Evolutionary conservation across 64 coral and sea anemone species (phyloP).

Genomic region (Pocillopora verrucosa): DNA sequence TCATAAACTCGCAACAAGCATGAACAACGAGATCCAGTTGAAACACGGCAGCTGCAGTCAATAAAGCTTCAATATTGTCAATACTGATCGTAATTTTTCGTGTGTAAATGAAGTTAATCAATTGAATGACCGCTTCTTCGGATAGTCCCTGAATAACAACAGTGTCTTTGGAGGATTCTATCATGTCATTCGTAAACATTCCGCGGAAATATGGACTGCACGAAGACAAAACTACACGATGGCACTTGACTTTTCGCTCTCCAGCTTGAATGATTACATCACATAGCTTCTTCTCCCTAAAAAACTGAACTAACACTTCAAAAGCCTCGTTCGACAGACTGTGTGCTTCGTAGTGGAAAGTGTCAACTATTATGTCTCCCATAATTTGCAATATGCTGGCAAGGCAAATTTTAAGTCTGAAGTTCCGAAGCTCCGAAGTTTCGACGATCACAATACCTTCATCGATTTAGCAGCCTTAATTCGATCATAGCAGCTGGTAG

Average conservation of each 20-base stretch:
- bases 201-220: conserved; percentile 93
- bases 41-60: conserved; percentile 80
- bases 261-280: conserved; percentile 89
- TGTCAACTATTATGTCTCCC: conserved; percentile 84
- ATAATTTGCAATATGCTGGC: conserved; percentile 25
- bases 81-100: conserved; percentile 84
- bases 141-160: conserved; percentile 88
- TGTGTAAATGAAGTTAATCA: conserved; percentile 93
- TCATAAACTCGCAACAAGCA: conserved; percentile 97
- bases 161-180: conserved; percentile 76
- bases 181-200: conserved; percentile 98
- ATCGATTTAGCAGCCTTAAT: neutral
- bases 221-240: conserved; percentile 94
- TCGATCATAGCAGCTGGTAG: neutral
- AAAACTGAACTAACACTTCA: conserved; percentile 69
- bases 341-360: conserved; percentile 74
- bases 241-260: conserved; percentile 81
- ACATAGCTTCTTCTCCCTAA: conserved; percentile 80
- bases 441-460: neutral
- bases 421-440: neutral
- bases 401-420: neutral
- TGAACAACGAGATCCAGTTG: conserved; percentile 90
- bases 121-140: conserved; percentile 72
- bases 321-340: conserved; percentile 75
- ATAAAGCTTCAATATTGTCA: conserved; percentile 90